Evolutionary conservation across 2,888 invertebrate genomes (phyloP), one percentile per base, ranked within the genome.

Genomic region (Leptothorax acervorum): DNA sequence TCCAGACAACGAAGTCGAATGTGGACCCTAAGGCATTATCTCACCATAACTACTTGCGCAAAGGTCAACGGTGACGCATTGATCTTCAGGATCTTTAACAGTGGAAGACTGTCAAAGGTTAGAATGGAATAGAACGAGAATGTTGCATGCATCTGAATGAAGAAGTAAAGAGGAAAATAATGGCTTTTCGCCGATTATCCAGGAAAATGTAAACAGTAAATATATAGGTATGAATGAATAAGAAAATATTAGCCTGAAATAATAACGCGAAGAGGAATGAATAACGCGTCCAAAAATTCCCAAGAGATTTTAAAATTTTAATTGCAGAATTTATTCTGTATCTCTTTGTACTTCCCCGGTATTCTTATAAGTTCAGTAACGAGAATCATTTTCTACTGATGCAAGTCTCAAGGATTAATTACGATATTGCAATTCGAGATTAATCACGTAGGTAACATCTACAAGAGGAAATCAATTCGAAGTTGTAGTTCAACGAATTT

Each of bases 31-130:
- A 70, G 85, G 78, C 74, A n/a, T 71, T 42, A 42, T 65, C 55
- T 74, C 28, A 62, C 28, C 23, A 28, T 51, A 42, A 53, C 53
- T 75, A 39, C 1, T 48, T 51, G 55, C 11, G 68, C 78, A 90
- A 90, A 90, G 86, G 89, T 90, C 90, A 87, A 78, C 86, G 74
- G 45, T 53, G 66, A 48, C 42, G 82, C 84, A 82, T 86, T 86
- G 83, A 85, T 90, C 88, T 86, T 85, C 74, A 75, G 28, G 45
- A 87, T 86, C 83, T 65, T 35, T 15, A 82, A 51, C 39, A 23
- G 76, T 84, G 66, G 42, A 79, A 85, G 85, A 62, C 81, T 84
- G 79, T 86, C 88, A 90, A 90, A 90, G 90, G 87, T 90, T 83
- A 82, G 35, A 39, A 73, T 53, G 55, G 63, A 71, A n/a, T 70